Base-by-base conservation (phyloP, 2,113 vertebrate species). In the Elachura formosa region DNA sequence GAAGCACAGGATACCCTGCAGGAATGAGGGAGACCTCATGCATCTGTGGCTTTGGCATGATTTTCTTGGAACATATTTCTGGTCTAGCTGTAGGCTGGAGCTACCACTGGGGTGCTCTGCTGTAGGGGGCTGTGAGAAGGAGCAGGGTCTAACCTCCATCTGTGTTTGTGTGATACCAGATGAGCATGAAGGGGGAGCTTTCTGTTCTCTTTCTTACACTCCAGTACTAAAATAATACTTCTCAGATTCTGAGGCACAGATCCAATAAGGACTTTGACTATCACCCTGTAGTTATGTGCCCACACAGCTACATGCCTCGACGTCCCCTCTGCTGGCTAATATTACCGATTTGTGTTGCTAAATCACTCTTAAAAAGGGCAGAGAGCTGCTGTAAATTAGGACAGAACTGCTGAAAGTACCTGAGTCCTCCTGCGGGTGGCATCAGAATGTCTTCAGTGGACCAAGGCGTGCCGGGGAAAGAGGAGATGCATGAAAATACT, bases 391-490 rank as follows among this genome's bases (percentile, higher is more conserved):
- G n/a, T 31, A 34, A 63, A 45, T 29, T 4, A 77, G 68, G 62
- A 74, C 34, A n/a, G 56, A 22, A 15, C 10, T 25, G 18, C 56
- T 59, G 72, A 56, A 95, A 90, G 46, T 97, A 59, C 91, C 81
- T 46, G 54, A 21, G 14, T 94, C 77, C 80, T 91, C 97, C 97
- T 96, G 94, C 40, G 97, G 97, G 94, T 98, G 97, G 97, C 97
- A 97, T 96, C 95, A 94, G 89, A 95, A 94, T 81, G 78, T 95
- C 87, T 98, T 73, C 86, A n/a, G 38, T 41, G 46, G 48, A 51
- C 33, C 51, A 64, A 46, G 21, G 22, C 16, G 5, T 12, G 28
- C 46, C 49, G 10, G 29, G 19, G 62, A 74, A 82, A 67, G 12
- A 31, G 49, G 28, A 54, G 40, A 48, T 20, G 20, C 25, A n/a